Conservation (phyloP, 2,113 vertebrate genomes). For the Grantiella picta region DNA sequence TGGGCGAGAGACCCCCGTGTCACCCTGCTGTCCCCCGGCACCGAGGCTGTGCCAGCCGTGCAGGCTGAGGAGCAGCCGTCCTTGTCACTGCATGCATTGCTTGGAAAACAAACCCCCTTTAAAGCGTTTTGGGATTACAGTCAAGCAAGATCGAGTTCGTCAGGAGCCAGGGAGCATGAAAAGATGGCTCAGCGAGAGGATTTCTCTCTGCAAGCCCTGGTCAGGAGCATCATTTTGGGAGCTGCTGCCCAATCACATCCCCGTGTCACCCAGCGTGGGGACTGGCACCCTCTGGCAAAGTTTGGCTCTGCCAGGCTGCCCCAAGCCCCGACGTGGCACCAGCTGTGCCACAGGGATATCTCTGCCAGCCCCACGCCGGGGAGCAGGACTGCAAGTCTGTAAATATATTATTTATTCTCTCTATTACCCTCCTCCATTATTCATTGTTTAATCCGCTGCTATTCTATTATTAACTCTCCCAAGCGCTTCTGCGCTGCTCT, state of each 20-base stretch:
- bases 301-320: neutral
- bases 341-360: neutral
- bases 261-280: rapidly evolving
- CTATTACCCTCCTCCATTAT: constrained; percentile 51
- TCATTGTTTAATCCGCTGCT: constrained; percentile 36
- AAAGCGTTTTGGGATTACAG: neutral
- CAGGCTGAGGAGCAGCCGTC: neutral
- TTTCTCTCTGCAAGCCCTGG: neutral
- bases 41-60: neutral
- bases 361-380: neutral
- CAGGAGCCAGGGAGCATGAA: constrained; percentile 3
- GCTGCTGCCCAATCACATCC: rapidly evolving
- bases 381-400: neutral
- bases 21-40: neutral
- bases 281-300: neutral
- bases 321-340: neutral
- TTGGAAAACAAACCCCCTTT: neutral
- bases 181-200: neutral
- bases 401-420: constrained; percentile 46
- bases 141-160: neutral
- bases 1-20: rapidly evolving
- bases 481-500: neutral
- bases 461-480: constrained; percentile 51
- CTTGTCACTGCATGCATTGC: rapidly evolving
- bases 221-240: neutral